Evolutionary conservation across 1,140 invertebrate genomes (phyloP), one percentile per base, ranked within the genome.

Genomic region (Zaprionus capensis): DNA sequence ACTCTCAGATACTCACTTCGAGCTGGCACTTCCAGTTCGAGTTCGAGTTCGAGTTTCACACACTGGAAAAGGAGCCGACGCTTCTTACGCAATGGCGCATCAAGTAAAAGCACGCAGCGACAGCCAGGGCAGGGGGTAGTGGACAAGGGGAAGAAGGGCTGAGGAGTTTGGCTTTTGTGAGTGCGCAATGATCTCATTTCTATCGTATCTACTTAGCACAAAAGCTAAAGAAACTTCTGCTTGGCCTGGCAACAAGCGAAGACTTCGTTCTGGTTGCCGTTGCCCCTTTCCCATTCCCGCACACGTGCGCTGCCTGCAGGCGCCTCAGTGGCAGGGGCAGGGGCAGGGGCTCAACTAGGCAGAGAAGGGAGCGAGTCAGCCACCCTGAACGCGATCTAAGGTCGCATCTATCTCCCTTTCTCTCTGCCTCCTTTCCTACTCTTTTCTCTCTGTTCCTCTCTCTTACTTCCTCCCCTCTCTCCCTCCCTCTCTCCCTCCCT

Each of bases 331-430:
- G 6, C 12, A 44, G 67, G 3, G 58, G 22, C 31, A 24, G 49
- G 5, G 12, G 15, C 11, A 5, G 5, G 15, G 31, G 5, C 2
- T 2, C 41, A 7, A 34, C 22, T 4, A 5, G 11, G 20, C n/a
- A 31, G 12, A 9, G 17, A 44, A 57, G 41, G 17, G 46, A 34
- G 24, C 44, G 61, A 74, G 61, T 67, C 79, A 86, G 77, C 75
- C 82, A 85, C 82, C 82, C 82, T 63, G 79, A 85, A 82, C 82
- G 82, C 53, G 59, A 63, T 66, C 44, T 44, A 36, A 58, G 17
- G 31, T 34, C 41, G 28, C 36, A 49, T 71, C 67, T 62, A 41
- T n/a, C 9, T 26, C 2, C 38, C 36, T 64, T 63, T 61, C 49
- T 14, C 4, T n/a, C 20, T 59, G 1, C 59, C 63, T 61, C 49